phyloP scores from a whole-genome alignment of 2,797 vertebrate genomes.

The Manis javanica region DNA sequence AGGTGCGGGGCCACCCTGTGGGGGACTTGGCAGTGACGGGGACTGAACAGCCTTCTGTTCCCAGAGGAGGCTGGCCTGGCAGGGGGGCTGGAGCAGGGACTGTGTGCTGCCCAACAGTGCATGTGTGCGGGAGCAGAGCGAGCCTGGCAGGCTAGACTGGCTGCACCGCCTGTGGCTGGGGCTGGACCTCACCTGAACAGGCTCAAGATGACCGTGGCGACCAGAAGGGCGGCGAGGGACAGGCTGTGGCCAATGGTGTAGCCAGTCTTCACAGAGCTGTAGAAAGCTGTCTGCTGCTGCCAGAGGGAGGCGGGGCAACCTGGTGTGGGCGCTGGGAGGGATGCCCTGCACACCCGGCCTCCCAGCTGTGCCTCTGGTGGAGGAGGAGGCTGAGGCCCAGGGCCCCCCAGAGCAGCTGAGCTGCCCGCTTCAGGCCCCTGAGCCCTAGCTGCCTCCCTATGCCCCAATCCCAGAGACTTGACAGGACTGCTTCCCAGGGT shows the following conservation, averaged over 20 bases:
- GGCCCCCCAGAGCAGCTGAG: not conserved
- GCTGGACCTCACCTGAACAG: slow-evolving; percentile 88
- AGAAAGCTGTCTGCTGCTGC: slow-evolving; percentile 89
- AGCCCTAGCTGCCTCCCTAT: not conserved
- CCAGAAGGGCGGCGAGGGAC: slow-evolving; percentile 93
- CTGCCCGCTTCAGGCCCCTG: too few species aligned
- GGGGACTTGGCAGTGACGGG: not conserved
- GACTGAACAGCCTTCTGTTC: too few species aligned
- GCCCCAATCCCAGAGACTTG: not conserved
- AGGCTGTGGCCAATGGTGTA: slow-evolving; percentile 96
- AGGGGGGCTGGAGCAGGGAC: not conserved
- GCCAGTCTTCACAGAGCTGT: slow-evolving; percentile 92
- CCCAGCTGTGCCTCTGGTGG: not conserved
- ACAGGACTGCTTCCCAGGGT: not conserved
- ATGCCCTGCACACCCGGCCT: not conserved
- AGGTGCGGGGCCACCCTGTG: not conserved
- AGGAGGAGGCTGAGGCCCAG: not conserved
- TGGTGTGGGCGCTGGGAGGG: not conserved
- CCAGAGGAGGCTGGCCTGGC: not conserved
- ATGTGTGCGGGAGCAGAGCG: not conserved
- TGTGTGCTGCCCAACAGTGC: not conserved
- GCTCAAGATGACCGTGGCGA: slow-evolving; percentile 90
- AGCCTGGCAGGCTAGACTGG: not conserved
- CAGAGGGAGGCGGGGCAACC: not conserved
- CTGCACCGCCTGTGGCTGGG: not conserved